Conservation (phyloP, 2,113 vertebrate species). For the Peromyscus maniculatus region DNA sequence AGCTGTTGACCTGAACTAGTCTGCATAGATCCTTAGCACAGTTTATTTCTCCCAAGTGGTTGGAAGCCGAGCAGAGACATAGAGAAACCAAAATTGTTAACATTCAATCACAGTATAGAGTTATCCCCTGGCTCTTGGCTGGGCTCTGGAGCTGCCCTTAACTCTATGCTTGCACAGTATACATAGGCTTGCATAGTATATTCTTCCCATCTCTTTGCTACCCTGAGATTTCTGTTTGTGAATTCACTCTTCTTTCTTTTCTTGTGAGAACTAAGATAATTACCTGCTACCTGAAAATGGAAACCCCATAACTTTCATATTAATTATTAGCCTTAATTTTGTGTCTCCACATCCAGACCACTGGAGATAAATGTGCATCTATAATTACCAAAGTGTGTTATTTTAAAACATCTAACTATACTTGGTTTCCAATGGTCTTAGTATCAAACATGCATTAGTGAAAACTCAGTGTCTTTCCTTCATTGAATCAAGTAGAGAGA, state of each 20-base stretch:
- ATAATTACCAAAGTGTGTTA: not conserved
- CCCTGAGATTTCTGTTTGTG: not conserved
- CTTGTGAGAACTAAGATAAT: not conserved
- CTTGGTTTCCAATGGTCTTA: not conserved
- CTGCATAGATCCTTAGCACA: not conserved
- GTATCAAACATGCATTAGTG: not conserved
- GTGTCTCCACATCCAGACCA: not conserved
- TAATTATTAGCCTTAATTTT: slow-evolving; percentile 10
- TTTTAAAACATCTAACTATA: not conserved
- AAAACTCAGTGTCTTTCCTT: not conserved
- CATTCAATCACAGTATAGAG: not conserved
- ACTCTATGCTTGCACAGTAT: not conserved
- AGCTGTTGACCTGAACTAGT: not conserved
- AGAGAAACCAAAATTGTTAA: slow-evolving; percentile 29
- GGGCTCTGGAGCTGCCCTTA: not conserved
- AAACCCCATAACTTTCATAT: not conserved
- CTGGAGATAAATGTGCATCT: not conserved
- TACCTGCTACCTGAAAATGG: not conserved
- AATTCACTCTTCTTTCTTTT: not conserved
- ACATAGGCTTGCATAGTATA: no score
- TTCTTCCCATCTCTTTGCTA: not conserved
- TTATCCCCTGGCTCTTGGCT: not conserved
- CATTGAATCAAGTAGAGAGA: not conserved
- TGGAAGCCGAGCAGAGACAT: slow-evolving; percentile 7
- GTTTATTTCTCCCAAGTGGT: not conserved